phyloP scores from a whole-genome alignment of 2,113 vertebrate species.

The Platysteira castanea region DNA sequence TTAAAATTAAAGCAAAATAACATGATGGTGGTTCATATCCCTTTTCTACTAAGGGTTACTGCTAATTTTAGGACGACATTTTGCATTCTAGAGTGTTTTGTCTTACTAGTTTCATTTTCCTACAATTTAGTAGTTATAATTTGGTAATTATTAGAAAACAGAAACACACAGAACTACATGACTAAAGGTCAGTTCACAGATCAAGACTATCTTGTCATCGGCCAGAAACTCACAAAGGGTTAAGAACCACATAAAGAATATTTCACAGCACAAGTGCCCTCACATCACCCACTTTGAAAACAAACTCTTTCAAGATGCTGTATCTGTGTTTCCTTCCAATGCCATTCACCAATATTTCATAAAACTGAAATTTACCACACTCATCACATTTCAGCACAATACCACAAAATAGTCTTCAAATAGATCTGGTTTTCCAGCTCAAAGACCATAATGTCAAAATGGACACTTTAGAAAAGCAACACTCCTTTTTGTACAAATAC shows the following conservation, averaged over 20 bases:
- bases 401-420: neutral
- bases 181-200: neutral
- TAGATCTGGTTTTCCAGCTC: neutral
- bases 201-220: neutral
- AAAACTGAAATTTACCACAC: neutral
- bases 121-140: neutral
- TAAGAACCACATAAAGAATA: neutral
- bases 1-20: neutral
- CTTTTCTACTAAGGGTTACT: neutral
- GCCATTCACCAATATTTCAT: neutral
- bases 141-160: neutral
- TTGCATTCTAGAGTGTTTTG: neutral
- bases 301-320: neutral
- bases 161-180: neutral
- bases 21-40: accelerated
- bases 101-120: neutral
- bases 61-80: neutral
- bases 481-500: neutral
- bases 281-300: neutral
- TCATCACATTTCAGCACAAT: neutral
- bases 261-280: neutral
- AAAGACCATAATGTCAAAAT: neutral
- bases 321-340: neutral
- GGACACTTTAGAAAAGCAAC: neutral
- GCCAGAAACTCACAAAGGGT: neutral